A percentile compares a stretch with the other conserved stretches of the same genome.
Conservation (phyloP, 2,113 vertebrate genomes). For the Triplophysa dalaica region DNA sequence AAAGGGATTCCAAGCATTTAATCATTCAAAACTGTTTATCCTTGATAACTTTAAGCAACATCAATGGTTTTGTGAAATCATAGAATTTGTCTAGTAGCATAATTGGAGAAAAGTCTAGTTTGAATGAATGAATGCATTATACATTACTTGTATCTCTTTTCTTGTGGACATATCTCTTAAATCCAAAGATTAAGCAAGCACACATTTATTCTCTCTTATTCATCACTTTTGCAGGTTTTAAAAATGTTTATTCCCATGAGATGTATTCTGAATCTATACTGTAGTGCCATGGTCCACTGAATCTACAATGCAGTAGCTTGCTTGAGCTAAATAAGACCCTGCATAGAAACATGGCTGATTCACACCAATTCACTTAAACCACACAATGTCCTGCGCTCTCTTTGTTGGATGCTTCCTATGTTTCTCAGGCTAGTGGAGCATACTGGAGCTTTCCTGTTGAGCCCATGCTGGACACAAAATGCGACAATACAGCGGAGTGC, state of each 20-base stretch:
- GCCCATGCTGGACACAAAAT: constrained; percentile 35
- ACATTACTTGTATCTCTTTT: background rate
- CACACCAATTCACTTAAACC: constrained; percentile 28
- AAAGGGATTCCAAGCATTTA: background rate
- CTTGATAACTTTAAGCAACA: background rate
- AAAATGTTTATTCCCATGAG: background rate
- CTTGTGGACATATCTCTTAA: background rate
- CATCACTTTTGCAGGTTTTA: background rate
- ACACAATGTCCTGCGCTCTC: constrained; percentile 13
- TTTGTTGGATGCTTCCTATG: constrained; percentile 40
- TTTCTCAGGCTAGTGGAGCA: constrained; percentile 28
- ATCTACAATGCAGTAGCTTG: background rate
- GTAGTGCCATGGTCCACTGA: constrained; percentile 5
- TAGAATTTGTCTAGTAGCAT: background rate
- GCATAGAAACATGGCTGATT: constrained; percentile 17
- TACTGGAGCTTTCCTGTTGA: constrained; percentile 38
- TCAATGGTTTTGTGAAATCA: background rate
- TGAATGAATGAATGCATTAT: background rate
- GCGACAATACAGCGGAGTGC: constrained; percentile 37
- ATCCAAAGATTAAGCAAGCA: background rate
- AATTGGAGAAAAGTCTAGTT: background rate
- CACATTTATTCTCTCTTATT: background rate
- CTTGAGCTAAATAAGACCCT: background rate
- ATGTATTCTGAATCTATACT: background rate
- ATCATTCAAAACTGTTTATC: background rate